Conservation (phyloP, 2,888 invertebrate genomes). For the Protophormia terraenovae region DNA sequence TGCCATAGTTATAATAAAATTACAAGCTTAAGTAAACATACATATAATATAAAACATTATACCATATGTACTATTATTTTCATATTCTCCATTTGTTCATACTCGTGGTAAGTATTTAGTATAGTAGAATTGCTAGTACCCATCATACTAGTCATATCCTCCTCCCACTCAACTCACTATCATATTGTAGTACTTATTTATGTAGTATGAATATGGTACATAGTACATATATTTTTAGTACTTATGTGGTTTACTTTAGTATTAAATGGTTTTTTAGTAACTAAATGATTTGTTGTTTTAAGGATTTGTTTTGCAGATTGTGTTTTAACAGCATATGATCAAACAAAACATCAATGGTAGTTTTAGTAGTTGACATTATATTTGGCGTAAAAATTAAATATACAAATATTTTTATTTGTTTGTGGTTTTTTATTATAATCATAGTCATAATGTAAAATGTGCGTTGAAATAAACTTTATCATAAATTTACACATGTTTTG, state of each 20-base stretch:
- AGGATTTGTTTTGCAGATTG: conserved; percentile 48
- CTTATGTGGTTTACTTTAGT: conserved; percentile 23
- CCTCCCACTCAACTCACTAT: neutral
- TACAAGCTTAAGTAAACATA: too few species aligned
- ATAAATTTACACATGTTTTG: conserved; percentile 43
- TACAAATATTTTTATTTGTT: conserved; percentile 40
- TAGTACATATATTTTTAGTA: too few species aligned
- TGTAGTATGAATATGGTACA: neutral
- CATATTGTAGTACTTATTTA: neutral
- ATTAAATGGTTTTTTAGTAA: conserved; percentile 40
- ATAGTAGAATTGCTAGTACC: neutral
- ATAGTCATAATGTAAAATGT: neutral
- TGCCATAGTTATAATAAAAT: neutral
- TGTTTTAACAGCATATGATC: conserved; percentile 57
- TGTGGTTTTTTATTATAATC: neutral
- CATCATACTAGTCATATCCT: neutral
- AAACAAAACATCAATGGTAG: conserved; percentile 64
- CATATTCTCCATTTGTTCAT: neutral
- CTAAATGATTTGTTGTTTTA: conserved; percentile 57
- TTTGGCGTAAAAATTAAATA: conserved; percentile 36
- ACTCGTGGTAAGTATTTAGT: neutral
- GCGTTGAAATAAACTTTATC: conserved; percentile 45
- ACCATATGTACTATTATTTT: conserved; percentile 13
- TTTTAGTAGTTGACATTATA: conserved; percentile 27
- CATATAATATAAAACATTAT: conserved; percentile 16